These are phyloP conservation scores for Eupelmus urozonus DNA, from an alignment of 2,888 invertebrate genomes.

Conservation along the genomic window DNA sequence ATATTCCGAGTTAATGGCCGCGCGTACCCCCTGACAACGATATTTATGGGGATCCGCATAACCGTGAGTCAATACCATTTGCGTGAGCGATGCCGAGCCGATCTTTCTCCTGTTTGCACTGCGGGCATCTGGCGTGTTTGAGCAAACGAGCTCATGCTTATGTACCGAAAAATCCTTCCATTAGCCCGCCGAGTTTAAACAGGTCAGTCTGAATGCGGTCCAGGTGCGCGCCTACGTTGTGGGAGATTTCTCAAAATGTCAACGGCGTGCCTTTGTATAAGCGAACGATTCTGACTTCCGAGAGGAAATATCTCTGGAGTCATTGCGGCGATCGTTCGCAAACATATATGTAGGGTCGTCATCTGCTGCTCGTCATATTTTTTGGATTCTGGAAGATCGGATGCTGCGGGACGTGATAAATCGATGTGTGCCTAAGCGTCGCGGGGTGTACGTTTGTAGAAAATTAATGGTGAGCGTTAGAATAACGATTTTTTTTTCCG, in stretches of 20 bases:
- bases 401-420: not conserved
- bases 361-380: slow-evolving; percentile 38
- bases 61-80: slow-evolving; percentile 52
- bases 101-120: slow-evolving; percentile 25
- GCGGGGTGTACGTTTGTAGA: no score
- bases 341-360: slow-evolving; percentile 35
- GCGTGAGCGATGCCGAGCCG: slow-evolving; percentile 15
- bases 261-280: slow-evolving; percentile 2
- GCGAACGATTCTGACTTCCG: not conserved
- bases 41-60: slow-evolving; percentile 19
- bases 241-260: slow-evolving; percentile 52
- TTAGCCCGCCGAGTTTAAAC: slow-evolving; percentile 57
- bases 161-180: slow-evolving; percentile 55
- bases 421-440: no score
- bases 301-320: not conserved
- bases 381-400: not conserved
- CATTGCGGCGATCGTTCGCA: slow-evolving; percentile 24
- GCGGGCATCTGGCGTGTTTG: slow-evolving; percentile 28
- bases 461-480: no score
- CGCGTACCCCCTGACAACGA: not conserved
- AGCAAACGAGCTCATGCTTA: not conserved
- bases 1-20: not conserved
- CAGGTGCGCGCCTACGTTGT: slow-evolving; percentile 35
- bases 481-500: no score
- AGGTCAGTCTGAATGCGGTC: slow-evolving; percentile 37